Evolutionary conservation across 2,888 invertebrate genomes (phyloP).

Genomic region (Dicranocentrus wangi): DNA sequence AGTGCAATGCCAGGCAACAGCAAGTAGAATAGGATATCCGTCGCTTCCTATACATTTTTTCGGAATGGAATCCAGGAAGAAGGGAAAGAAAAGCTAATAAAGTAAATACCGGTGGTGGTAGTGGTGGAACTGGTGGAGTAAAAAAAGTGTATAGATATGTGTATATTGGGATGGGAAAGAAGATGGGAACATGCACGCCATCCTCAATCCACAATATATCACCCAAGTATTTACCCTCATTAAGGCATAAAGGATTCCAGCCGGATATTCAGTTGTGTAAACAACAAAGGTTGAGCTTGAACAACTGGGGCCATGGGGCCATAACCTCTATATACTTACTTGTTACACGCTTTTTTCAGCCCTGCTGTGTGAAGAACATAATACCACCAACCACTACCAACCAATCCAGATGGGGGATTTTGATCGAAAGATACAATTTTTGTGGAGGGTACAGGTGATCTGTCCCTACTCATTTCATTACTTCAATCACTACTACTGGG

Average conservation of each 20-base stretch:
- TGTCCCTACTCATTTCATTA: slow-evolving; percentile 45
- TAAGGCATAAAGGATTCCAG: background rate
- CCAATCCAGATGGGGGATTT: no score
- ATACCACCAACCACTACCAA: no score
- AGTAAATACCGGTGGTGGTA: background rate
- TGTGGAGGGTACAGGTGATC: slow-evolving; percentile 51
- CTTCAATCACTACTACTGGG: no score
- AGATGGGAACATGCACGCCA: no score
- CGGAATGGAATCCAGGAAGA: background rate
- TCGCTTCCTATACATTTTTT: background rate
- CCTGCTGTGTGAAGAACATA: background rate
- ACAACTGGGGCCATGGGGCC: no score
- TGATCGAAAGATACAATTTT: background rate
- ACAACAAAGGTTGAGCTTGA: background rate
- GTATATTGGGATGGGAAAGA: no score
- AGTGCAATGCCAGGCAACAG: no score
- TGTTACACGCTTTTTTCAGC: background rate
- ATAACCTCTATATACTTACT: no score
- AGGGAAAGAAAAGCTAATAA: background rate
- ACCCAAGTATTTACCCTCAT: background rate
- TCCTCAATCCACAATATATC: background rate
- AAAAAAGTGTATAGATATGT: no score
- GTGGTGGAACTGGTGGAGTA: background rate
- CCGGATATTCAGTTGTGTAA: background rate
- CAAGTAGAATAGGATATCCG: no score